These are phyloP conservation scores for Eulemur albifrons DNA, from an alignment of 2,797 vertebrate species.

Conservation along the genomic window DNA sequence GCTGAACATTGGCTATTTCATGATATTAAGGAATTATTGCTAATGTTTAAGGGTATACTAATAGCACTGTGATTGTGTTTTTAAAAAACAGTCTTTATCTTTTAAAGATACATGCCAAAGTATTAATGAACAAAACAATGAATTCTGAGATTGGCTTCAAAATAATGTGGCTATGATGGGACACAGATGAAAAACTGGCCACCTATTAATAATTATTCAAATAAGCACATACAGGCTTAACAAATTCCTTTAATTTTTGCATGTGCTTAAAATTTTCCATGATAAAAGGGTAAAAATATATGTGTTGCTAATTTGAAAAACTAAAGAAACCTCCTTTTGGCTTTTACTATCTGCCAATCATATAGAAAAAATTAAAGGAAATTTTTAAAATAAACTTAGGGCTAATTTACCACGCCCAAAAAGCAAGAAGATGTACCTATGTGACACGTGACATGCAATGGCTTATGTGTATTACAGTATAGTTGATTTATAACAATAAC, in stretches of 20 bases:
- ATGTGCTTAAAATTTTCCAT: neutral
- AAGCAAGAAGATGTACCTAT: neutral
- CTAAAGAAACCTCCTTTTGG: neutral
- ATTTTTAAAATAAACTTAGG: neutral
- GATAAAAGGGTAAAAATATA: neutral
- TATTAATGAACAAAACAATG: neutral
- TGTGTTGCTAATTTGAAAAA: neutral
- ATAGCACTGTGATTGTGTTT: neutral
- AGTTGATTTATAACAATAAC: neutral
- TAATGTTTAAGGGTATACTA: neutral
- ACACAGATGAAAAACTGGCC: neutral
- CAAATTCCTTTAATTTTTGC: slow-evolving; percentile 7
- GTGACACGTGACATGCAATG: neutral
- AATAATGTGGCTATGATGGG: neutral
- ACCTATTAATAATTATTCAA: neutral
- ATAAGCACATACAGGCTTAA: neutral
- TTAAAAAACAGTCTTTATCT: neutral
- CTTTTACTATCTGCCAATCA: neutral
- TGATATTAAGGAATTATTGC: neutral
- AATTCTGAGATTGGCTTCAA: slow-evolving; percentile 11
- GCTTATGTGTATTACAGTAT: neutral
- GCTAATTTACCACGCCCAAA: neutral
- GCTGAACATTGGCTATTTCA: neutral
- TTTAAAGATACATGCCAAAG: slow-evolving; percentile 16
- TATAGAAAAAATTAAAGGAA: neutral